Base-by-base conservation (phyloP, 2,797 vertebrate species). In the Muscicapa striata region DNA sequence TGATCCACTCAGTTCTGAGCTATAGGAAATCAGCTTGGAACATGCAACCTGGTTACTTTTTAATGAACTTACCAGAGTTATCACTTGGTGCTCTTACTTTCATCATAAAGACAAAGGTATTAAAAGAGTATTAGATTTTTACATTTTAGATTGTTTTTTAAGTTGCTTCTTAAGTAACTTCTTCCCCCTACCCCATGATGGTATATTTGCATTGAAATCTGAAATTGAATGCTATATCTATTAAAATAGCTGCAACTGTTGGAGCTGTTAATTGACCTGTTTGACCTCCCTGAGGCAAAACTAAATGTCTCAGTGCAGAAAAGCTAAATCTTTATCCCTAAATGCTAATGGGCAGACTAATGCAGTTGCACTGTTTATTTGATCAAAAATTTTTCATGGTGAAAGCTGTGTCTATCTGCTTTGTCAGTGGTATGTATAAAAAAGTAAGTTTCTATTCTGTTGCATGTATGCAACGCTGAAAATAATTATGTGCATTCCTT, bases 211-310 rank as follows among this genome's bases (percentile, higher is more conserved):
- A n/a, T 15, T 79, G 68, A 73, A 62, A 79, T 69, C 72, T 62
- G 58, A 66, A 92, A 74, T 79, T 30, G 57, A 26, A 12, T 87
- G 45, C 55, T 82, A 14, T 49, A 64, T 49, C 23, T 80, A 63
- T 91, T 75, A 77, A 89, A 94, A 79, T 40, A 92, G 59, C 57
- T 94, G 58, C 55, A 85, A 79, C 30, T 80, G 38, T 49, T 94
- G 79, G 51, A 86, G 78, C 87, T 80, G 77, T 86, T 94, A 87
- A 95, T 90, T 95, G 94, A 92, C 77, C 82, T 95, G 29, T 79
- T 80, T 92, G 81, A 87, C 81, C 62, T 93, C 62, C 79, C 82
- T n/a, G 48, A 83, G 72, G 79, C 78, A 80, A 49, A 84, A 74
- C 48, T 61, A 76, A 52, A 73, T 91, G n/a, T 84, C 76, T 92